Base-by-base conservation (phyloP, 2,797 vertebrate species). In the Manis javanica region DNA sequence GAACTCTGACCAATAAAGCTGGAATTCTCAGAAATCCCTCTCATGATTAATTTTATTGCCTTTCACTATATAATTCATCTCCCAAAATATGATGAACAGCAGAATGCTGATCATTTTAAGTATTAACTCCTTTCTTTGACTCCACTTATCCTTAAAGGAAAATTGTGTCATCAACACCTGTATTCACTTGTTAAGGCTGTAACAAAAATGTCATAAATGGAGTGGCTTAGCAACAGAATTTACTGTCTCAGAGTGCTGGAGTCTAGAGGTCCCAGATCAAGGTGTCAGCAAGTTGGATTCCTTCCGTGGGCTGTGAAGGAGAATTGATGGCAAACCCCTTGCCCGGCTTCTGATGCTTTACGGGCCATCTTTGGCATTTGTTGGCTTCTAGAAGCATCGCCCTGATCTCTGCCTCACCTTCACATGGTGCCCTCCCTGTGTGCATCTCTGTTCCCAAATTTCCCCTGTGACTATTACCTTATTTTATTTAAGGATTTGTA, bases 321-420 rank as follows among this genome's bases (percentile, higher is more conserved):
- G 7, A 39, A 88, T 55, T 7, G 63, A 24, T 57, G 23, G n/a
- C 5, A 2, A 2, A 9, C 8, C 24, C 31, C 15, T 51, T 24
- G 42, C 51, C n/a, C 24, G 34, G 15, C 12, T 57, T 78, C 5
- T 55, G 29, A 24, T 34, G 11, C 19, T 68, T 71, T 53, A 1
- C 7, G 24, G 9, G 3, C 13, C 3, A 5, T 29, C 15, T 0
- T 31, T 26, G 0, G 0, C 19, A 11, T 15, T 37, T 2, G 14
- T 26, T 37, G 34, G 9, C 37, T 71, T 64, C 10, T 1, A 57
- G 71, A 88, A 55, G 6, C 7, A 21, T 23, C 31, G 55, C 19
- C 11, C 18, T 49, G 11, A 63, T 55, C 46, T 93, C 24, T 39
- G 31, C 15, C 64, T 93, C 34, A n/a, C 31, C 9, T 13, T 53